Evolutionary conservation across 2,797 vertebrate species (phyloP).

Genomic region (Acomys russatus): DNA sequence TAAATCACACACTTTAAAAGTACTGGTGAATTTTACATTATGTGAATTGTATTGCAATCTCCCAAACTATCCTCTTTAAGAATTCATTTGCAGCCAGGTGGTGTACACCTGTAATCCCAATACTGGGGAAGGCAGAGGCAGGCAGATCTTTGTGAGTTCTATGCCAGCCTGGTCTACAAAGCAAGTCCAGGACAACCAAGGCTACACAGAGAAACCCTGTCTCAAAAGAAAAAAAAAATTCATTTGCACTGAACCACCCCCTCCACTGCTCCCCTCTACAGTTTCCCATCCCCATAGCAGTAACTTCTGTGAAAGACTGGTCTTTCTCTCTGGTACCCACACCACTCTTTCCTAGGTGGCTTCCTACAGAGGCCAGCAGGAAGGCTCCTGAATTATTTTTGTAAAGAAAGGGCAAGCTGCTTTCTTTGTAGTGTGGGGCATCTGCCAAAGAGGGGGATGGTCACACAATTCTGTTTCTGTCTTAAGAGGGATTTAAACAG

Average conservation of each 20-base stretch:
- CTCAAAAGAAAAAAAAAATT: neutral
- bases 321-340: neutral
- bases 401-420: conserved; percentile 33
- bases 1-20: neutral
- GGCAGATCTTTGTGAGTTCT: too few species aligned
- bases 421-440: neutral
- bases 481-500: conserved; percentile 63
- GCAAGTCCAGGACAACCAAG: too few species aligned
- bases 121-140: too few species aligned
- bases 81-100: neutral
- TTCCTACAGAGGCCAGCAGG: neutral
- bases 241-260: neutral
- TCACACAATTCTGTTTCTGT: neutral
- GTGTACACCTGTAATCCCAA: too few species aligned
- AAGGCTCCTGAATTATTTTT: neutral
- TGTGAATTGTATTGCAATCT: neutral
- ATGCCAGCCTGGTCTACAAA: too few species aligned
- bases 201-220: too few species aligned
- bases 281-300: neutral
- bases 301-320: neutral
- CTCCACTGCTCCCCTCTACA: rapidly evolving
- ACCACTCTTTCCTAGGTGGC: neutral
- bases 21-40: neutral
- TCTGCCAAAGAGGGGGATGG: neutral
- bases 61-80: neutral